phyloP scores from a whole-genome alignment of 2,888 invertebrate genomes.

The Rhogogaster chlorosoma region DNA sequence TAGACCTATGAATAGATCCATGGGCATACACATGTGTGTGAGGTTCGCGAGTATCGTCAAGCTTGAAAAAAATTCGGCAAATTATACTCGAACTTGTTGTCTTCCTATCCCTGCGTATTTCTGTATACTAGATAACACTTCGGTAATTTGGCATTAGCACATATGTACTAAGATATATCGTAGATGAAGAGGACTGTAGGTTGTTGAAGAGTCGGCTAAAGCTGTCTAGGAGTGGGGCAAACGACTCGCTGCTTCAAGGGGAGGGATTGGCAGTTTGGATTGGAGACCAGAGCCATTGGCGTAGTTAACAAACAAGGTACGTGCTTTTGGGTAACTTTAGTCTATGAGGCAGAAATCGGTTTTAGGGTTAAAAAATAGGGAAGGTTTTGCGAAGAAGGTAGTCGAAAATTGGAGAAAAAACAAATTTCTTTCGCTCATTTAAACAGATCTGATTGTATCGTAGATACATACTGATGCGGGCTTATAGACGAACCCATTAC shows the following conservation, averaged over 20 bases:
- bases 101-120: not conserved
- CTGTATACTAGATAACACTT: not conserved
- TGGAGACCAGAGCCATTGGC: conserved; percentile 45
- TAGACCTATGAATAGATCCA: not conserved
- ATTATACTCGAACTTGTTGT: not conserved
- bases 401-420: not conserved
- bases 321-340: not conserved
- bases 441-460: not conserved
- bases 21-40: not conserved
- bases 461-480: not conserved
- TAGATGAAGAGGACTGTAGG: conserved; percentile 47
- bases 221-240: conserved; percentile 44
- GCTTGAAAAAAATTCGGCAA: not conserved
- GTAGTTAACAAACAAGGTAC: not conserved
- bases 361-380: not conserved
- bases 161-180: conserved; percentile 22
- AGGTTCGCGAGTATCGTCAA: not conserved
- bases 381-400: not conserved
- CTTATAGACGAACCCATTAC: not conserved
- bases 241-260: conserved; percentile 30
- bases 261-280: conserved; percentile 49
- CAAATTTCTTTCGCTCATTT: not conserved
- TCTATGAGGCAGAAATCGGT: not conserved
- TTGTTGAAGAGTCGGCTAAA: conserved; percentile 44
- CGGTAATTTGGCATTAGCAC: conserved; percentile 9